Evolutionary conservation across 2,797 vertebrate genomes (phyloP).

Genomic region (Sebastes steindachneri): DNA sequence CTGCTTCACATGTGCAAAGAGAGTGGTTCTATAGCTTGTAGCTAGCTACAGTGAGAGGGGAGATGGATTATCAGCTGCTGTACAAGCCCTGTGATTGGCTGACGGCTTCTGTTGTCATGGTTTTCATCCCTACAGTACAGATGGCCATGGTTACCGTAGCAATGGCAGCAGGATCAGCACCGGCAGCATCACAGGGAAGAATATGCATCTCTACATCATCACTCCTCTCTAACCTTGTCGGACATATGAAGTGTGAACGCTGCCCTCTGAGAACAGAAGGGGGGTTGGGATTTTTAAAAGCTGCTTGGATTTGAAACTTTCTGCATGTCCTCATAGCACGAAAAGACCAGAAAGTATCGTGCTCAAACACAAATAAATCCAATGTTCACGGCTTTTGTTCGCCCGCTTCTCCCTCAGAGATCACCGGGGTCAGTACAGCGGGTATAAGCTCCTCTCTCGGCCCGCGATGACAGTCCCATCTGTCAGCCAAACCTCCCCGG

Average conservation of each 20-base stretch:
- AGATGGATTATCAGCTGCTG: slow-evolving; percentile 60
- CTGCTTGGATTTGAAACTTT: neutral
- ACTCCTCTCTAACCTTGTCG: slow-evolving; percentile 5
- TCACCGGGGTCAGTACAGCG: slow-evolving; percentile 51
- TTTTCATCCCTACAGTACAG: slow-evolving; percentile 81
- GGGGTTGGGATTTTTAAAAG: neutral
- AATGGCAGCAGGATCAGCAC: slow-evolving; percentile 74
- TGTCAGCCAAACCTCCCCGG: slow-evolving; percentile 62
- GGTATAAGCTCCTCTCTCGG: slow-evolving; percentile 63
- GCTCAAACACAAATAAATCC: slow-evolving; percentile 17
- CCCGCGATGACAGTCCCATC: slow-evolving; percentile 64
- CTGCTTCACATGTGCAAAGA: slow-evolving; percentile 29
- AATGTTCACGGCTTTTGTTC: slow-evolving; percentile 14
- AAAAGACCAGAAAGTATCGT: neutral
- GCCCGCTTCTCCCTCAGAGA: slow-evolving; percentile 34
- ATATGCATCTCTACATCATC: slow-evolving; percentile 22
- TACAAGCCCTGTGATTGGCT: slow-evolving; percentile 64
- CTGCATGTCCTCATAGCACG: neutral
- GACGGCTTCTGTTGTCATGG: slow-evolving; percentile 60
- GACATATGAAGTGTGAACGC: neutral
- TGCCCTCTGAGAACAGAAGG: neutral
- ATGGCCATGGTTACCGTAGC: slow-evolving; percentile 78
- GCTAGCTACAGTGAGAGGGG: slow-evolving; percentile 30
- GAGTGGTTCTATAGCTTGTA: slow-evolving; percentile 32
- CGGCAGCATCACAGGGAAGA: slow-evolving; percentile 49